Evolutionary conservation across 2,113 vertebrate genomes (phyloP).

Genomic region (Scalopus aquaticus): DNA sequence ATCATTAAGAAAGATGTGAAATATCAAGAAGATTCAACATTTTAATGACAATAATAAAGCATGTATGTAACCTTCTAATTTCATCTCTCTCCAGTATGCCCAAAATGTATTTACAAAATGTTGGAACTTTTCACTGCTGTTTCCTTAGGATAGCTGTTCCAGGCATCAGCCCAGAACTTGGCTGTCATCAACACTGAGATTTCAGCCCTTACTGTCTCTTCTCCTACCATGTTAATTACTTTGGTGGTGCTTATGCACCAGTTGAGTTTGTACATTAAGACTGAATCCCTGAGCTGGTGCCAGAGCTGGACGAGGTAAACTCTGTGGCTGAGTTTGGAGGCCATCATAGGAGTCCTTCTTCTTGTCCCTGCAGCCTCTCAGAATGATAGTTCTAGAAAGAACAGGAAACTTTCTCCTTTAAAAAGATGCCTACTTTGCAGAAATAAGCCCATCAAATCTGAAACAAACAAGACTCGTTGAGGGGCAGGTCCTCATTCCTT

Average conservation of each 20-base stretch:
- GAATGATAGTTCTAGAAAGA: constrained; percentile 12
- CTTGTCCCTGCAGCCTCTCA: constrained; percentile 68
- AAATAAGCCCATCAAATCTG: not conserved
- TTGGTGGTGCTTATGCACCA: constrained; percentile 72
- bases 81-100: not conserved
- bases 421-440: not conserved
- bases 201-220: constrained; percentile 55
- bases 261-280: not conserved
- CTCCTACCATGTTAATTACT: constrained; percentile 70
- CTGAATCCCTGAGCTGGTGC: constrained; percentile 9
- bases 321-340: not conserved
- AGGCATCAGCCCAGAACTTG: constrained; percentile 58
- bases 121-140: constrained; percentile 70
- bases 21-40: not conserved
- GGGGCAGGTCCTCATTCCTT: not conserved
- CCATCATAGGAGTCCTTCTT: constrained; percentile 43
- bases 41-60: not conserved
- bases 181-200: constrained; percentile 29
- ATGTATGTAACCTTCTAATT: not conserved
- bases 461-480: not conserved
- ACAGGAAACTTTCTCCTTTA: not conserved
- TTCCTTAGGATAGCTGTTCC: constrained; percentile 66
- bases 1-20: not conserved
- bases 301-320: constrained; percentile 58
- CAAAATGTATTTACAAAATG: not conserved